Base-by-base conservation (phyloP, 2,797 vertebrate species). In the Todus mexicanus region DNA sequence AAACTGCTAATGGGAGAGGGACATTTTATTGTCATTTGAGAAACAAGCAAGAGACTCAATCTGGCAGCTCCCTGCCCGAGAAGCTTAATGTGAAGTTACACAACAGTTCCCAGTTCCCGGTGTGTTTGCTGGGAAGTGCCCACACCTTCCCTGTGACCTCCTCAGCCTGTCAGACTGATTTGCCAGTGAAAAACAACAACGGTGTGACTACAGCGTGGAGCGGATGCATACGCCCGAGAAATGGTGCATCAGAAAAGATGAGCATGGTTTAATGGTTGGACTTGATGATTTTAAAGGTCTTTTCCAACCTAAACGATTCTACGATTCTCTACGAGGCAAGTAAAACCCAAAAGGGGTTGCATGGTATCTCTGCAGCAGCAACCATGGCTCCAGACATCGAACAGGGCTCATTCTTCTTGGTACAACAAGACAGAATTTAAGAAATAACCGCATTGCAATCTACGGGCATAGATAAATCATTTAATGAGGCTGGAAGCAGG, bases 31-130 rank as follows among this genome's bases (percentile, higher is more conserved):
- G 51, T 74, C 25, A 86, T 87, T 15, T 79, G 79, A 76, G 13
- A 68, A 83, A 78, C 11, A 61, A 54, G 66, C 42, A 37, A 43
- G 69, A 60, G 64, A 70, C 78, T 84, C 56, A 20, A 5, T 37
- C 15, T 68, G 75, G 92, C 92, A 91, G 90, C 88, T 91, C 71
- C 90, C 73, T 29, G 70, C 78, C 86, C 7, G 42, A 66, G 79
- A 45, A 42, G 80, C 84, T 64, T 19, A 51, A 88, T 45, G 4
- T 0, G 31, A 48, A 88, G 60, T 71, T 43, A 59, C 72, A 65
- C 79, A 84, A 63, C 35, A 82, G 72, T 63, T 63, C 53, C 66
- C 19, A 12, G 1, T 1, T 20, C 45, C 15, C 3, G 11, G 33
- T 23, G 35, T 2, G 25, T 33, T 12, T 10, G 72, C 14, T 5